Conservation (phyloP, 2,888 invertebrate species). For the Sussaba pulchella region DNA sequence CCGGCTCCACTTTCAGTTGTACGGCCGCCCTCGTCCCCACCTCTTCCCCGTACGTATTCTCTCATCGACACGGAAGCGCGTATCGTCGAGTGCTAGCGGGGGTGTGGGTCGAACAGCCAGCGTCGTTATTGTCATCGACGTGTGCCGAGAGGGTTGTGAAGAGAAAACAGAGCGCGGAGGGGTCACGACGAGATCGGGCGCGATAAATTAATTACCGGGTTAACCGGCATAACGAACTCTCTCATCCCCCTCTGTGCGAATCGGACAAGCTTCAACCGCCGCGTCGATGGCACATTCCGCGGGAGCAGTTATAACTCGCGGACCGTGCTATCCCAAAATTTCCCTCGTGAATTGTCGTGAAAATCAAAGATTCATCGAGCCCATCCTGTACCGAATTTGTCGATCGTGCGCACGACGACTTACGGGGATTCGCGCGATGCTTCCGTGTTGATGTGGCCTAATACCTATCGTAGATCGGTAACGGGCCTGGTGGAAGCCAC, state of each 20-base stretch:
- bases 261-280: constrained; percentile 11
- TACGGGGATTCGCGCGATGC: constrained; percentile 1
- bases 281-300: background rate
- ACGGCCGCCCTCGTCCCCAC: too few species aligned
- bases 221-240: constrained; percentile 75
- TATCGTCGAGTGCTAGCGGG: constrained; percentile 11
- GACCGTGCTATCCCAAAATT: constrained; percentile 27
- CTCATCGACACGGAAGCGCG: constrained; percentile 42
- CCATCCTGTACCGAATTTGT: constrained; percentile 29
- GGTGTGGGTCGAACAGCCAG: constrained; percentile 38
- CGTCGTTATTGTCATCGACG: constrained; percentile 67
- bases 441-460: background rate
- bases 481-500: background rate
- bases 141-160: constrained; percentile 55
- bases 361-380: constrained; percentile 59
- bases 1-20: constrained; percentile 53
- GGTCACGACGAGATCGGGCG: constrained; percentile 65
- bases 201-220: constrained; percentile 74
- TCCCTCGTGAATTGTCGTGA: constrained; percentile 27
- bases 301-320: constrained; percentile 1
- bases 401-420: background rate
- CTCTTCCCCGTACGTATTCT: constrained; percentile 54
- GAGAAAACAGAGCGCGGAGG: constrained; percentile 47
- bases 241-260: constrained; percentile 35
- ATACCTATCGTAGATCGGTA: constrained; percentile 9